Conservation (phyloP, 2,888 invertebrate species). For the Noctuana brunneofusca region DNA sequence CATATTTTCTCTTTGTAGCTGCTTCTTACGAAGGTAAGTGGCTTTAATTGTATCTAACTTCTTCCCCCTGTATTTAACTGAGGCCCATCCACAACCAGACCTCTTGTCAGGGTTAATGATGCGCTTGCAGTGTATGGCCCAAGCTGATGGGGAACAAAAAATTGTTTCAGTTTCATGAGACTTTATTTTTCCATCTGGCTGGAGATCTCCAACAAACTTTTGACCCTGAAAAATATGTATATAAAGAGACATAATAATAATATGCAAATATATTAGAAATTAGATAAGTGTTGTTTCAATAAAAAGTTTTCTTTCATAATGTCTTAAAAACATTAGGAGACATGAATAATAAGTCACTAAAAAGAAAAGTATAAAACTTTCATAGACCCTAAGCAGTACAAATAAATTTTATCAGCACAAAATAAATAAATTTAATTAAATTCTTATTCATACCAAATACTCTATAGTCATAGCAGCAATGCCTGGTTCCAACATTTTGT, state of each 20-base stretch:
- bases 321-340: too few relatives aligned
- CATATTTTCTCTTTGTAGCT: conserved; percentile 82
- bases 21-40: conserved; percentile 89
- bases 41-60: conserved; percentile 95
- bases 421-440: background rate
- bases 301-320: too few relatives aligned
- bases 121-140: conserved; percentile 96
- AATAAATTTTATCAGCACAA: too few relatives aligned
- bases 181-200: conserved; percentile 93
- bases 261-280: too few relatives aligned
- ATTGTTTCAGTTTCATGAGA: conserved; percentile 94
- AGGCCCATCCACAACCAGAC: conserved; percentile 97
- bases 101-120: conserved; percentile 96
- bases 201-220: conserved; percentile 93
- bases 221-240: conserved; percentile 85
- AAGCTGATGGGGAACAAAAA: conserved; percentile 94
- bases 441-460: conserved; percentile 86
- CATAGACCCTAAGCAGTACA: too few relatives aligned
- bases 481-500: conserved; percentile 92
- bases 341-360: too few relatives aligned
- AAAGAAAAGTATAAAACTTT: too few relatives aligned
- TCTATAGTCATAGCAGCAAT: conserved; percentile 94
- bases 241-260: background rate
- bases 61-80: conserved; percentile 93
- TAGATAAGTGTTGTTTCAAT: too few relatives aligned